Evolutionary conservation across 1,140 invertebrate genomes (phyloP), one percentile per base, ranked within the genome.

Genomic region (Zaprionus capensis): DNA sequence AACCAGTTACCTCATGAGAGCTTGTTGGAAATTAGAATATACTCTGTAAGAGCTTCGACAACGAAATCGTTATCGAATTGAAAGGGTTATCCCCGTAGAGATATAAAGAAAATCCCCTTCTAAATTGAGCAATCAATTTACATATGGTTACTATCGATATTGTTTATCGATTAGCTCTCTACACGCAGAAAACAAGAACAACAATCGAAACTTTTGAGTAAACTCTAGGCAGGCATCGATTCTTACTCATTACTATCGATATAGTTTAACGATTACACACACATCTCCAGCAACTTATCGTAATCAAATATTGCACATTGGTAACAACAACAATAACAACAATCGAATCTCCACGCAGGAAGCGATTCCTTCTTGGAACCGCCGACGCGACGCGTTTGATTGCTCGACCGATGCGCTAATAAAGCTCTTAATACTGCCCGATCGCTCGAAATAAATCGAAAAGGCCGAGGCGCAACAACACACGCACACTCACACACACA

Each of bases 361-460:
- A 59, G 38, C 44, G 56, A 64, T 76, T 76, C 36, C 68, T 71
- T 71, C 34, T 64, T 44, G 3, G 46, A 24, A 1, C 6, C 15
- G 44, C 24, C 34, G 15, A 26, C 51, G 61, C 74, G 74, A 76
- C 76, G 81, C 71, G 74, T 81, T 73, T 73, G 64, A 71, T 79
- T 76, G 70, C 75, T 59, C 71, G 75, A 24, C 55, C 46, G 71
- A 69, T 72, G 76, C 66, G 75, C 75, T 85, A 81, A 81, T 84
- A 84, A 84, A 85, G 78, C 78, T 78, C 75, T 85, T 85, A 85
- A 85, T 82, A 55, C 84, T 76, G 67, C 26, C 70, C 73, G 84
- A 88, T 84, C 67, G 77, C 61, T 87, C 80, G 68, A 80, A 87
- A 87, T 88, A 87, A 87, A 87, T 87, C 77, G 77, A 81, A 87